Percentiles rank a stretch among this genome's conserved stretches.
Evolutionary conservation across 2,797 vertebrate species (phyloP).

Genomic region (Micropoecilia bifurca): DNA sequence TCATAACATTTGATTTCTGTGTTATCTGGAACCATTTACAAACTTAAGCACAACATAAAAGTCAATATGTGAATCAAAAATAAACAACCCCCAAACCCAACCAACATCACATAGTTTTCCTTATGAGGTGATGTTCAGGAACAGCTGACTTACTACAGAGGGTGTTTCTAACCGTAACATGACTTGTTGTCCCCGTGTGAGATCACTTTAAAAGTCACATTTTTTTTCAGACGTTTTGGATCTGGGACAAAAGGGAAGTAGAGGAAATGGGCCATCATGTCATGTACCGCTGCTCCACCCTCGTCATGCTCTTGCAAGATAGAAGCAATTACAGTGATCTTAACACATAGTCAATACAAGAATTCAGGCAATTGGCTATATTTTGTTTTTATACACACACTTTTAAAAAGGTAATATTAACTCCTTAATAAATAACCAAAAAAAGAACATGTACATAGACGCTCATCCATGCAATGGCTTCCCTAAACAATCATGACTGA

Average conservation of each 20-base stretch:
- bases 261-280: constrained; percentile 12
- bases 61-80: too few species aligned
- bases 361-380: neutral
- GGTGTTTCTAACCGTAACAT: neutral
- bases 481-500: neutral
- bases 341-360: neutral
- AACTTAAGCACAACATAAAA: neutral
- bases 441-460: neutral
- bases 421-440: neutral
- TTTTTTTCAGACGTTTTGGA: constrained; percentile 9
- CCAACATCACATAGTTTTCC: too few species aligned
- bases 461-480: neutral
- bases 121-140: neutral
- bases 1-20: neutral
- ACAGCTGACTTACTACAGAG: neutral
- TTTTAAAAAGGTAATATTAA: neutral
- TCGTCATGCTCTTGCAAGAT: neutral
- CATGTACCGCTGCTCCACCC: constrained; percentile 8
- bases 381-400: neutral
- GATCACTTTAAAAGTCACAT: neutral
- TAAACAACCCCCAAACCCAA: too few species aligned
- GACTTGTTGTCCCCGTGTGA: constrained; percentile 12
- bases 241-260: constrained; percentile 12
- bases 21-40: neutral
- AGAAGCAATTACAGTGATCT: neutral